These are phyloP conservation scores for Paraescarpia echinospica DNA, from an alignment of 1,140 invertebrate species.

Conservation along the genomic window DNA sequence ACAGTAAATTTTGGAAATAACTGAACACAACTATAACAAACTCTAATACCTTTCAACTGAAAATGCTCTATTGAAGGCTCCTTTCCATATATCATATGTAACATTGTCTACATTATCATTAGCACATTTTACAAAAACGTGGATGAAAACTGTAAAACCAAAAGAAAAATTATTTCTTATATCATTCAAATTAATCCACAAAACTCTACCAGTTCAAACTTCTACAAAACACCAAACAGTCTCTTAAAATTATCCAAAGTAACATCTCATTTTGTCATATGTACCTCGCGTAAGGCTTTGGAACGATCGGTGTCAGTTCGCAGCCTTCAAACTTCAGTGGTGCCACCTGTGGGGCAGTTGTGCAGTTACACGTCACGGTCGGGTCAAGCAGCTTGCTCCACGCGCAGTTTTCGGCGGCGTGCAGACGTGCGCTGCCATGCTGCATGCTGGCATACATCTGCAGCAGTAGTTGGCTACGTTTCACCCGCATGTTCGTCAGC, in stretches of 20 bases:
- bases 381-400: conserved; percentile 30
- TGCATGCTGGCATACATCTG: conserved; percentile 33
- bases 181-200: no score
- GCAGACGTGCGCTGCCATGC: conserved; percentile 23
- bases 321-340: conserved; percentile 29
- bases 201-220: neutral
- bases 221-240: neutral
- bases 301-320: conserved; percentile 27
- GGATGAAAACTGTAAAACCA: neutral
- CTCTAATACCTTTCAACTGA: neutral
- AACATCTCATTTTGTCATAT: neutral
- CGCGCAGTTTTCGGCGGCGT: conserved; percentile 31
- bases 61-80: no score
- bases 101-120: no score
- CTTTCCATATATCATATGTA: no score
- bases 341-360: conserved; percentile 12
- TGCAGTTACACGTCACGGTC: conserved; percentile 28
- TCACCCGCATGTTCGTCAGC: conserved; percentile 25
- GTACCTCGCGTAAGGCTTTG: conserved; percentile 27
- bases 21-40: neutral
- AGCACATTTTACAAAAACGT: no score
- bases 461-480: conserved; percentile 29
- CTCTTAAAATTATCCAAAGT: neutral
- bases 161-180: neutral
- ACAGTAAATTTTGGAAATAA: no score